Evolutionary conservation across 2,113 vertebrate genomes (phyloP), one percentile per base, ranked within the genome.

Genomic region (Pygoscelis adeliae): DNA sequence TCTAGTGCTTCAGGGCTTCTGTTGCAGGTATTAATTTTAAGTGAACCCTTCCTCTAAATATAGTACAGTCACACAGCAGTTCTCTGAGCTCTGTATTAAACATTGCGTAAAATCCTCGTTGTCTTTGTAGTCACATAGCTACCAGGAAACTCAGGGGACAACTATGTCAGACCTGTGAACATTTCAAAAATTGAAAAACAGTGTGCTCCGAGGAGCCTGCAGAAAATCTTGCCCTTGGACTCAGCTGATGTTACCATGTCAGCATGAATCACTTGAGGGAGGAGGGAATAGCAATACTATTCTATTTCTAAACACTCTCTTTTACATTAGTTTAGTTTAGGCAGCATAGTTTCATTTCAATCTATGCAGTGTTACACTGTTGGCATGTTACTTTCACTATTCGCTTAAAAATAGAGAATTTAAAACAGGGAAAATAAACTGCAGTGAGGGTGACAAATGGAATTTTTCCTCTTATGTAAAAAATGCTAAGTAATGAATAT

Each of bases 181-280:
- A 36, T 89, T 94, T 93, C 19, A 94, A 95, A 97, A 90, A 83
- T 2, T 32, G 80, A 90, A 96, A 89, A 95, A 34, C 73, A 67
- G 42, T 49, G 56, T 50, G 73, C 49, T 91, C 73, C 3, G 3
- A 87, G 55, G 23, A 90, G 86, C 65, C 94, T 96, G 94, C 66
- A 87, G 84, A 93, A 97, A 93, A 93, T 71, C 53, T 94, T 93
- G 30, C 87, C 84, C 90, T 94, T 83, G 58, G 59, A 72, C 79
- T 92, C 70, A 83, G 61, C 23, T 90, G 55, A 92, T 92, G 42
- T 96, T 97, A 93, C 59, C 86, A 34, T 93, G 93, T 97, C 73
- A 96, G 53, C 93, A 92, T 80, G 90, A 87, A 90, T 89, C 79
- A 88, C 84, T 50, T 72, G 42, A 38, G 87, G 63, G 80, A 88